Base-by-base conservation (phyloP, 2,797 vertebrate genomes). In the Echiichthys vipera region DNA sequence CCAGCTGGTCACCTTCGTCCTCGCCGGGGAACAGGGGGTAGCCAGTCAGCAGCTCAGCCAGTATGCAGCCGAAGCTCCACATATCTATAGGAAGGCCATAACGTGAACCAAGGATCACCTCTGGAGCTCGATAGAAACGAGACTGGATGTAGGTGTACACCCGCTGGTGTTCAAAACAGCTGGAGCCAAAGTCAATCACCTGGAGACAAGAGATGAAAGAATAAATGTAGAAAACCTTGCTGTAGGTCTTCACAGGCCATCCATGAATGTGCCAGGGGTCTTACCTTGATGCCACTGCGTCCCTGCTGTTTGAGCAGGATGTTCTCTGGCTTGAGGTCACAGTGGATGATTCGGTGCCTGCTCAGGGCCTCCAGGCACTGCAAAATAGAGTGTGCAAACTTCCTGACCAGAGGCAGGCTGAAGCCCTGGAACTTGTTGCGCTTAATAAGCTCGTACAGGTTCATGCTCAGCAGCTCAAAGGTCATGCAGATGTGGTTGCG, bases 91-190 rank as follows among this genome's bases (percentile, higher is more conserved):
- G 94, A 53, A 98, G 97, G 78, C 98, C 97, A 13, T 99, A 99
- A 70, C 96, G 96, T 4, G 95, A 95, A 6, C 98, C 98, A 2
- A 99, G 90, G 83, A 99, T 98, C 59, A 99, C 95, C 90, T 99
- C 98, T 0, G 98, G 98, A 0, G 98, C 97, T 42, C 98, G 94
- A 75, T 99, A 99, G 89, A 99, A 99, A 13, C 98, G 96, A 15
- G 98, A 99, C 92, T 99, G 98, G 90, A 99, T 99, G 46, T 99
- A 99, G 0, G 98, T 99, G 91, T 99, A 99, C 40, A 99, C 96
- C 58, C 97, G 96, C 94, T 99, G 98, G 92, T 99, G 98, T 78
- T 99, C 97, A 1, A 98, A 99, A 84, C 98, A 99, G 91, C 98
- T 99, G 81, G 98, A 99, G 73, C 98, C 98, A 79, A 99, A 99